Evolutionary conservation across 1,140 invertebrate genomes (phyloP), one percentile per base, ranked within the genome.

Genomic region (Dendroctonus valens): DNA sequence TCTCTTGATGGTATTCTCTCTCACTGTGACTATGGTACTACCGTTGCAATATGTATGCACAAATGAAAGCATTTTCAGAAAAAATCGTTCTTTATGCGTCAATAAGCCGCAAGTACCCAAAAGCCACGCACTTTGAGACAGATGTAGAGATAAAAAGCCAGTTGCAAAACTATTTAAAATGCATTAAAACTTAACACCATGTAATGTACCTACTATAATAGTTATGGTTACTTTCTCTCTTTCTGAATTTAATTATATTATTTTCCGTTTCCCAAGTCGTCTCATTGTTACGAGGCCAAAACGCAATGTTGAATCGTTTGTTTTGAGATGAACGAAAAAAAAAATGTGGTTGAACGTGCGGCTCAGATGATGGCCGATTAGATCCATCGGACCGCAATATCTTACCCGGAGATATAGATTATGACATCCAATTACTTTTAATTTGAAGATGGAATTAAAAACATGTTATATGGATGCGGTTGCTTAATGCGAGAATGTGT

Each of bases 201-300:
- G 14, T 14, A 11, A 12, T 12, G 11, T 51, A 11, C n/a, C n/a
- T n/a, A n/a, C 9, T 11, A 0, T 14, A 26, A 54, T 9, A 39
- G 15, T 54, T 54, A 39, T 11, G 38, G 26, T 39, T 39, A 54
- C 52, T 54, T 54, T 54, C 52, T 38, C 52, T 54, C 39, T 15
- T 3, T 26, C 26, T 3, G 26, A 54, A 12, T 54, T 54, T 54
- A 54, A 54, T 54, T 54, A 38, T 54, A 39, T 39, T 39, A 54
- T 37, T 54, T 54, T 54, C 39, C 8, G 52, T 54, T 54, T 54
- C 52, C 14, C 52, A 54, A 39, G 52, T 54, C 52, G 15, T 0
- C 26, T 11, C 50, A 12, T 8, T 51, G 40, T 54, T 54, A 26
- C 40, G 37, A 39, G 26, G 38, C 40, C 26, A 39, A 40, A 39